Conservation (phyloP, 2,888 invertebrate genomes). For the Sisyra nigra region DNA sequence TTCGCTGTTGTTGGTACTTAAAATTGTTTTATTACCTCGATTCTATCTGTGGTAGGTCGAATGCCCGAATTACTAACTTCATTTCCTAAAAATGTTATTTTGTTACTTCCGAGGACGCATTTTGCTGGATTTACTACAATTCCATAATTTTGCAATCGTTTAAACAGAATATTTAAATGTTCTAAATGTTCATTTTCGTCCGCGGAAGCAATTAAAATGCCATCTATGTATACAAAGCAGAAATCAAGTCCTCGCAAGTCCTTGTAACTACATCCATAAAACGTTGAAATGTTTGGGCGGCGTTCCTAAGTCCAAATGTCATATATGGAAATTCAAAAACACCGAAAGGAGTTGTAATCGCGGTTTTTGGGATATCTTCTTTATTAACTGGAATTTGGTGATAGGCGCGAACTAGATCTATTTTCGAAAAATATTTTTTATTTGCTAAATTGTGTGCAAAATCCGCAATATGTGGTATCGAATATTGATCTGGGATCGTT, state of each 20-base stretch:
- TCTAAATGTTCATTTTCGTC: conserved; percentile 11
- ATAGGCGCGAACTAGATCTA: conserved; percentile 22
- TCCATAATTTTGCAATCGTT: conserved; percentile 13
- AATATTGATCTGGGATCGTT: conserved; percentile 30
- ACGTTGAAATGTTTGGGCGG: conserved; percentile 19
- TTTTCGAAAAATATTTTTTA: conserved; percentile 16
- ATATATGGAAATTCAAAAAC: conserved; percentile 19
- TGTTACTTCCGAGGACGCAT: conserved; percentile 13
- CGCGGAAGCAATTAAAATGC: conserved; percentile 15
- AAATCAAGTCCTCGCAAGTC: conserved; percentile 14
- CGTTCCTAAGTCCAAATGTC: conserved; percentile 18
- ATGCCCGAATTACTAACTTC: conserved; percentile 15
- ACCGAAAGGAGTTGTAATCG: conserved; percentile 20
- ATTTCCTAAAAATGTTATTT: conserved; percentile 17
- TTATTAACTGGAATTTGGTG: conserved; percentile 21
- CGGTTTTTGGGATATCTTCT: conserved; percentile 22
- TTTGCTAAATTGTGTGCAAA: conserved; percentile 17
- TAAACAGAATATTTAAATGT: conserved; percentile 13
- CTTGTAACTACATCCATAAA: conserved; percentile 17
- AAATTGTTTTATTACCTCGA: conserved; percentile 17
- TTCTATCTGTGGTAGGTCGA: conserved; percentile 18
- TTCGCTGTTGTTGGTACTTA: conserved; percentile 16
- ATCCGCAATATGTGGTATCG: conserved; percentile 20
- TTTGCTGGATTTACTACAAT: conserved; percentile 15
- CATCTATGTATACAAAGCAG: conserved; percentile 17